Percentiles rank a stretch among this genome's conserved stretches.
These are phyloP conservation scores for Strigamia maritima DNA, from an alignment of 2,888 invertebrate genomes.

Conservation along the genomic window DNA sequence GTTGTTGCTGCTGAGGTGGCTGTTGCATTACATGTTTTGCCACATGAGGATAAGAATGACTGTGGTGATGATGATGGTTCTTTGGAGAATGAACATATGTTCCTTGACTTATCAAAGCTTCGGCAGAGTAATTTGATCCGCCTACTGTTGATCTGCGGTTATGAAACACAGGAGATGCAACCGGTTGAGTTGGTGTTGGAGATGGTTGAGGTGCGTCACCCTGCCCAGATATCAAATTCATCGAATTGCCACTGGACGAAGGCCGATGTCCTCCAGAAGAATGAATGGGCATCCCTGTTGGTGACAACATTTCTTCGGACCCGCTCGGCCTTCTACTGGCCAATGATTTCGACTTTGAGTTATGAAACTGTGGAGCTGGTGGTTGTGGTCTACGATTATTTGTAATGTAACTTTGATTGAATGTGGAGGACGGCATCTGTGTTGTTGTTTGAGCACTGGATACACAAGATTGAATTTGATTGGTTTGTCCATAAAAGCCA, in stretches of 20 bases:
- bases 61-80: not conserved
- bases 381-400: not conserved
- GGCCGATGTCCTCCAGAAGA: not conserved
- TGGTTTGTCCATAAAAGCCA: not conserved
- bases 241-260: not conserved
- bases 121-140: conserved; percentile 23
- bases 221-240: not conserved
- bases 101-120: conserved; percentile 27
- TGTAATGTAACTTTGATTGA: not conserved
- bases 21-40: not conserved
- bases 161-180: conserved; percentile 18
- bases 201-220: not conserved
- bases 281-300: not conserved
- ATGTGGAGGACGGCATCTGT: conserved; percentile 12
- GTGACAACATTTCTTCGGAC: not conserved
- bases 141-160: not conserved
- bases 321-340: not conserved
- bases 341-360: not conserved
- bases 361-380: not conserved
- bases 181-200: not conserved
- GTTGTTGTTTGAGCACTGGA: not conserved
- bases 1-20: conserved; percentile 21
- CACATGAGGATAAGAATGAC: not conserved
- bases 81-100: not conserved
- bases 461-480: not conserved